Percentiles rank a stretch among this genome's conserved stretches.
Conservation (phyloP, 2,797 vertebrate species). For the Serranus cabrilla region DNA sequence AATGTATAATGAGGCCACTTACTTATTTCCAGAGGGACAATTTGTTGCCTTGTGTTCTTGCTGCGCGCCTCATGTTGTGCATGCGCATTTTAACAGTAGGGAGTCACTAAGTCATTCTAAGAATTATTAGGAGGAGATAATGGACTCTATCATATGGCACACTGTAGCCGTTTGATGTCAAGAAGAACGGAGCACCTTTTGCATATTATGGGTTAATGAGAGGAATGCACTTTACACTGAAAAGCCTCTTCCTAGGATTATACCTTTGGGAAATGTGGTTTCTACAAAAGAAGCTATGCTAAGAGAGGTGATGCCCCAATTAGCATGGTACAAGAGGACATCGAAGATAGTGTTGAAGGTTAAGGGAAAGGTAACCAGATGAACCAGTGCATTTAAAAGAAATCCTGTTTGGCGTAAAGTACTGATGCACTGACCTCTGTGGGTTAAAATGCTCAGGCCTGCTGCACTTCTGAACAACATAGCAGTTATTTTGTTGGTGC, state of each 20-base stretch:
- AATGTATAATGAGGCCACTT: constrained; percentile 30
- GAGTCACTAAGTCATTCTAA: constrained; percentile 18
- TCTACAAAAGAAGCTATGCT: constrained; percentile 3
- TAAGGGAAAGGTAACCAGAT: neutral
- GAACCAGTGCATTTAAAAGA: neutral
- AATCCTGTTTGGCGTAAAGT: neutral
- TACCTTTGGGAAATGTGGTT: constrained; percentile 12
- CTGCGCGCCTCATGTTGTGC: neutral
- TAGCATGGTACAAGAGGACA: constrained; percentile 20
- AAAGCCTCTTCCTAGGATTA: neutral
- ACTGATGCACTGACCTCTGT: neutral
- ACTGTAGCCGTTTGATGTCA: constrained; percentile 3
- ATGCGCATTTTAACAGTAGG: neutral
- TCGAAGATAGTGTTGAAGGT: constrained; percentile 1
- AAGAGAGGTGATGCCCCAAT: constrained; percentile 22
- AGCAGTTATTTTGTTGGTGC: neutral
- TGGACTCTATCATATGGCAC: neutral
- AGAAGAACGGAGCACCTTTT: neutral
- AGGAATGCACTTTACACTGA: constrained; percentile 1
- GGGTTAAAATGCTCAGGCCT: neutral
- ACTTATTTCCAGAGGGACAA: constrained; percentile 17
- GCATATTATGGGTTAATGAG: constrained; percentile 26
- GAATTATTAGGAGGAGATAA: constrained; percentile 19
- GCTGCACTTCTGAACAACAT: neutral
- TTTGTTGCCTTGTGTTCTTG: constrained; percentile 1